phyloP scores from a whole-genome alignment of 2,888 invertebrate genomes.

The Cheilosia variabilis region DNA sequence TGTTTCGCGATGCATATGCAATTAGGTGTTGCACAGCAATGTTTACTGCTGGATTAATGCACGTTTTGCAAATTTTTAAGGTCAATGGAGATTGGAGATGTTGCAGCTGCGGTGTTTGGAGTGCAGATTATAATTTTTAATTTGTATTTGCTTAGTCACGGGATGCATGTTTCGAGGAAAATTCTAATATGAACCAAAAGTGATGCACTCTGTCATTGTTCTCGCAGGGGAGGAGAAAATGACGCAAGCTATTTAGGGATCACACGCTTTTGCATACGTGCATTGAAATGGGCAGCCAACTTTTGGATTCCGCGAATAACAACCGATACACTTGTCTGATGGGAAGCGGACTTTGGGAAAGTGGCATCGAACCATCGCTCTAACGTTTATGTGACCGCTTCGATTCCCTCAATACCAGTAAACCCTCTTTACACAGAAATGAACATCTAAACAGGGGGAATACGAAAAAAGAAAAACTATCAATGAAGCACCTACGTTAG shows the following conservation, averaged over 20 bases:
- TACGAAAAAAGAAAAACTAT: no score
- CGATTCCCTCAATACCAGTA: constrained; percentile 11
- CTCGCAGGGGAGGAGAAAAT: not conserved
- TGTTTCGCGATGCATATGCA: constrained; percentile 45
- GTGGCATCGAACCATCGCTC: no score
- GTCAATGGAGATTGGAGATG: constrained; percentile 43
- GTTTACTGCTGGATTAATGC: constrained; percentile 42
- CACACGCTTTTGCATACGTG: no score
- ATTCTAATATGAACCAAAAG: constrained; percentile 17
- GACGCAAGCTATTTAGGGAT: no score
- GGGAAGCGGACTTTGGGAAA: no score
- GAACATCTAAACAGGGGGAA: not conserved
- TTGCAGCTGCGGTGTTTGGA: constrained; percentile 42
- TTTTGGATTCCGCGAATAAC: no score
- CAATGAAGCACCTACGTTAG: not conserved
- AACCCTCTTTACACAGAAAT: not conserved
- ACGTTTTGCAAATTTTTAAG: constrained; percentile 55
- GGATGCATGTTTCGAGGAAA: constrained; percentile 12
- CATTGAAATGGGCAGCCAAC: no score
- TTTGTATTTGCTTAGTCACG: constrained; percentile 8
- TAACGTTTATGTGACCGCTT: not conserved
- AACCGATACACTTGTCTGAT: no score
- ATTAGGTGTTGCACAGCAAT: constrained; percentile 42
- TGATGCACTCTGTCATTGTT: not conserved
- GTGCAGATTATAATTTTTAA: constrained; percentile 2